Conservation (phyloP, 2,797 vertebrate genomes). For the Phylloscopus collybita region DNA sequence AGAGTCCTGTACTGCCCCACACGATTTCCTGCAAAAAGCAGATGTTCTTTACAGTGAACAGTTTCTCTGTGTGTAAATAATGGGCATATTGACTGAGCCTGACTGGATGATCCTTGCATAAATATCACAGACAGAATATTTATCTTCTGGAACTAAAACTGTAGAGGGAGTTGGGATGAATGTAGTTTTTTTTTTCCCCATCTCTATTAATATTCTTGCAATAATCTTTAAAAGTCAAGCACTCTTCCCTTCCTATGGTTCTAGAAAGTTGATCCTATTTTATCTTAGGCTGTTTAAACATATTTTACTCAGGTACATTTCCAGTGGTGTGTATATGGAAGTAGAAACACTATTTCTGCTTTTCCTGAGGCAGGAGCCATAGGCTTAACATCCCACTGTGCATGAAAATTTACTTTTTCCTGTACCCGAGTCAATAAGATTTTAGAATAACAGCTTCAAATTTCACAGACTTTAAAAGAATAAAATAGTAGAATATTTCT, state of each 20-base stretch:
- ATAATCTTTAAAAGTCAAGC: background rate
- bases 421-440: background rate
- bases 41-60: background rate
- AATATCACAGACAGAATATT: background rate
- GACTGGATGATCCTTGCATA: background rate
- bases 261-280: background rate
- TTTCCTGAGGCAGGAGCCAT: background rate
- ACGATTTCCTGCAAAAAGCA: background rate
- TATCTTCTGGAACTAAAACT: background rate
- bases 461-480: conserved; percentile 24
- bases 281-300: background rate
- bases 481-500: conserved; percentile 18
- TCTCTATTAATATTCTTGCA: background rate
- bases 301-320: conserved; percentile 14
- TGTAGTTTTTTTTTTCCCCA: background rate
- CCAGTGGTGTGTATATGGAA: background rate
- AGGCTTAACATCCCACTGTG: conserved; percentile 35
- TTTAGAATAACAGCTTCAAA: conserved; percentile 13
- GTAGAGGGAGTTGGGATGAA: background rate
- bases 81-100: background rate
- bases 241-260: background rate
- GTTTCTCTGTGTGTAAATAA: background rate
- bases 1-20: background rate
- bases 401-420: conserved; percentile 38
- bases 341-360: conserved; percentile 14